Percentiles rank a stretch among this genome's conserved stretches.
These are phyloP conservation scores for Trichogramma dendrolimi DNA, from an alignment of 2,888 invertebrate species.

Conservation along the genomic window DNA sequence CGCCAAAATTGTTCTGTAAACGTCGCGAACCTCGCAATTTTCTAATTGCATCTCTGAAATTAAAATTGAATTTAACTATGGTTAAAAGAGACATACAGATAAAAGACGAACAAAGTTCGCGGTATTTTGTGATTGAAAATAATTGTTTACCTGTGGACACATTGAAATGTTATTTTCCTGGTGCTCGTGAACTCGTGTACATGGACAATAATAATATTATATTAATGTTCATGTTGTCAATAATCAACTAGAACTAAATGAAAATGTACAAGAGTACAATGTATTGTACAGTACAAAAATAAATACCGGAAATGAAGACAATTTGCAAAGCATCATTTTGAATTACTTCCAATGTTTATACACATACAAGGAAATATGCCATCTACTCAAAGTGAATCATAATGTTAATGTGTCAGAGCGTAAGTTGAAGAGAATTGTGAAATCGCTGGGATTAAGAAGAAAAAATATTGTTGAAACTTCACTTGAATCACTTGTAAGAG, in stretches of 20 bases:
- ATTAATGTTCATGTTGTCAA: too few species aligned
- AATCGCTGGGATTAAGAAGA: neutral
- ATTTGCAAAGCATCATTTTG: neutral
- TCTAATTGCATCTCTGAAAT: too few species aligned
- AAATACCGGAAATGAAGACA: neutral
- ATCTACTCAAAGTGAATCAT: constrained; percentile 1
- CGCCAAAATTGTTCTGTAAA: too few species aligned
- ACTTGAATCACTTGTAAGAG: neutral
- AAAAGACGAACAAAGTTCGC: too few species aligned
- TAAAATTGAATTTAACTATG: too few species aligned
- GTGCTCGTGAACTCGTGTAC: neutral
- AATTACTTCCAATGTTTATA: constrained; percentile 2
- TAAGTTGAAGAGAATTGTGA: neutral
- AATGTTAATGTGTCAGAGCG: neutral
- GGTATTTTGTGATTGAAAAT: constrained; percentile 1
- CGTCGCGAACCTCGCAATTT: too few species aligned
- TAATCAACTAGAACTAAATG: too few species aligned
- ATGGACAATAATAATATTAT: neutral
- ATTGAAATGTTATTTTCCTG: constrained; percentile 1
- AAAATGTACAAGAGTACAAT: neutral
- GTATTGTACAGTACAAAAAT: neutral
- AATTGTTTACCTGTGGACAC: neutral
- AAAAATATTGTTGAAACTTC: constrained; percentile 8
- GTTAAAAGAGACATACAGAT: too few species aligned
- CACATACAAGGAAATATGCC: constrained; percentile 1